Base-by-base conservation (phyloP, 1,140 invertebrate genomes). In the Achroia grisella region DNA sequence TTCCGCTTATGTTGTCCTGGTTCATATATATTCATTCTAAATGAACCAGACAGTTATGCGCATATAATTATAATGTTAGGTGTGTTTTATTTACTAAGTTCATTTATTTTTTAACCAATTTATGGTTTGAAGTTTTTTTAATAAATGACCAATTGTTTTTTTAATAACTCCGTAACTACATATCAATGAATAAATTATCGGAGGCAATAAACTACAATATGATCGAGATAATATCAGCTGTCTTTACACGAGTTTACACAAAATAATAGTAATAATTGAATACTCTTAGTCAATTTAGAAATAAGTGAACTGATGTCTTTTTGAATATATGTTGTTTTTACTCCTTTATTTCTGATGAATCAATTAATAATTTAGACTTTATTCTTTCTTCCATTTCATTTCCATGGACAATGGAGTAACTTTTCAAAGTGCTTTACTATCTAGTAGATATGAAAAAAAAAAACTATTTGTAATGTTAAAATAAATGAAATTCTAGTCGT, bases 361-460 rank as follows among this genome's bases (percentile, higher is more conserved):
- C 15, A 10, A 35, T 42, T 42, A 28, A 1, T 35, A 44, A 23
- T 23, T 23, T 23, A 3, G 6, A 23, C 2, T 6, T 23, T 23
- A 23, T 23, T 23, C 14, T 48, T 48, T 33, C 27, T 58, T 60
- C 31, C 48, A n/a, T 64, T 53, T 43, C 50, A 52, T 71, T 62
- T 62, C 57, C 61, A 70, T 63, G 36, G 56, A 54, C 39, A 54
- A 66, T 71, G 63, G 66, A 74, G 63, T 62, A 68, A 73, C 65
- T 74, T 80, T 85, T 81, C 73, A 69, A 85, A 85, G 81, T 85
- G 81, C 78, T 85, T 85, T 85, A 85, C 78, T 85, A 82, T 82
- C 71, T 79, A 79, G 71, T 81, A 76, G 72, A 69, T 83, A 78
- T 71, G 61, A 47, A 37, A 74, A 65, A 71, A n/a, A 61, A 70